Conservation (phyloP, 1,140 invertebrate species). For the Aphis gossypii region DNA sequence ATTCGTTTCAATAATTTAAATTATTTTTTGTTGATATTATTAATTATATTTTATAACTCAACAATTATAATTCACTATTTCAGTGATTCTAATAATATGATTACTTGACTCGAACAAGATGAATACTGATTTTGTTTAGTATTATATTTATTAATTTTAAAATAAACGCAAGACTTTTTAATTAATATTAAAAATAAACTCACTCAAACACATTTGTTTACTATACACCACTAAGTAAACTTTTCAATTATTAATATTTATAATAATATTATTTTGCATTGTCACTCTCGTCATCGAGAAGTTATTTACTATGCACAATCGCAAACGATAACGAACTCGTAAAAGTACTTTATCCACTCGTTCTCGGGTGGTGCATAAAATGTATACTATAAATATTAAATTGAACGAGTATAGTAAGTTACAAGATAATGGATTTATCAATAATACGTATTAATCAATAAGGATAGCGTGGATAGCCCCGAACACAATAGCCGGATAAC, state of each 20-base stretch:
- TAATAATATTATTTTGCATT: neutral
- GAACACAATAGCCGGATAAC: neutral
- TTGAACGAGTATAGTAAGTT: neutral
- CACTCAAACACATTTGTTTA: neutral
- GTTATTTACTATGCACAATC: conserved; percentile 4
- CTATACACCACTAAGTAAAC: neutral
- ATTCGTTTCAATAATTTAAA: neutral
- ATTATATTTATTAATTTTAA: neutral
- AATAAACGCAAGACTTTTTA: neutral
- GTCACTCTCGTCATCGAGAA: neutral
- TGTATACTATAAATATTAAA: neutral
- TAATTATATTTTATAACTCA: too few species aligned
- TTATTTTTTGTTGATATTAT: neutral
- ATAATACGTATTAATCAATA: neutral
- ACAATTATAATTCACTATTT: neutral
- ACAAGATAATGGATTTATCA: neutral
- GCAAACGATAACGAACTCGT: neutral
- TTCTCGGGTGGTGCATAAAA: neutral
- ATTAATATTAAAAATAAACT: conserved; percentile 10
- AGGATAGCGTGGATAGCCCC: neutral
- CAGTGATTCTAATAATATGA: neutral
- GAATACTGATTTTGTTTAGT: neutral
- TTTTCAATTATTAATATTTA: neutral
- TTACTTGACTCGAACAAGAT: neutral
- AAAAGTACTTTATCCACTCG: neutral